Conservation (phyloP, 2,113 vertebrate genomes). For the Grammomys dolichurus region DNA sequence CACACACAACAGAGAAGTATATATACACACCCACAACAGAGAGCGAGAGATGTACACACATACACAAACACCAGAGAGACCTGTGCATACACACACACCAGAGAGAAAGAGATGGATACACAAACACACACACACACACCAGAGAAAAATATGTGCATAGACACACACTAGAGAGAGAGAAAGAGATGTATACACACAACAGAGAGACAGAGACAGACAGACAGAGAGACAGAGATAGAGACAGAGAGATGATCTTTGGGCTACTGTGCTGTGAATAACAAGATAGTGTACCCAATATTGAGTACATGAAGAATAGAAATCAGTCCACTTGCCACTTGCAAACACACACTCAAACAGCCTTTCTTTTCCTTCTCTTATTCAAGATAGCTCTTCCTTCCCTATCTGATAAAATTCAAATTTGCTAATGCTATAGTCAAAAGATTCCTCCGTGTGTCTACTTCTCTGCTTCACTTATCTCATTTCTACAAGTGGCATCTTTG, state of each 20-base stretch:
- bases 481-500: background rate
- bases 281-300: too few species aligned
- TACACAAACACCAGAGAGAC: background rate
- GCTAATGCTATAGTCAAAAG: background rate
- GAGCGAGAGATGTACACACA: background rate
- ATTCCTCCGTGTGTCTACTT: background rate
- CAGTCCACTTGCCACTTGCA: background rate
- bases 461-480: background rate
- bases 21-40: background rate
- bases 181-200: too few species aligned
- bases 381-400: background rate
- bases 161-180: background rate
- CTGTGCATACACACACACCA: background rate
- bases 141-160: too few species aligned
- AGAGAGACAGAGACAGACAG: background rate
- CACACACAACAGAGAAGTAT: background rate
- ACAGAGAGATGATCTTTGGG: background rate
- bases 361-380: background rate
- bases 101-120: too few species aligned
- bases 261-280: background rate
- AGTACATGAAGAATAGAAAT: background rate
- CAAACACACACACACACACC: background rate
- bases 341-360: background rate
- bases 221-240: background rate
- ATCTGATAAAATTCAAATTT: background rate